These are phyloP conservation scores for Euura saliciscinereae DNA, from an alignment of 1,140 invertebrate genomes.

Conservation along the genomic window DNA sequence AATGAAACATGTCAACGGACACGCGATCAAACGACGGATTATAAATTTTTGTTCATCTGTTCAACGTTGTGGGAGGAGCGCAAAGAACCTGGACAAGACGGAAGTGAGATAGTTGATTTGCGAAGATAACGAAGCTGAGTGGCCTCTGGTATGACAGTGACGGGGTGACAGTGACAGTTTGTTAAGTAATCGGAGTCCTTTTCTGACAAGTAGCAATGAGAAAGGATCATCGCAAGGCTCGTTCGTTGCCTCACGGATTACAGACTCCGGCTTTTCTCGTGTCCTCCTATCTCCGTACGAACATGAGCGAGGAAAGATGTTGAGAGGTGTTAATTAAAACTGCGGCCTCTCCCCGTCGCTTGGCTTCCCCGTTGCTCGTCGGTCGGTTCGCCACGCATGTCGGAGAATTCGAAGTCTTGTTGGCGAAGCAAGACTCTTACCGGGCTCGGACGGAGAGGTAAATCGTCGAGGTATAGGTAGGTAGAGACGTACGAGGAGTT, in stretches of 20 bases:
- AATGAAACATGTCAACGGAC: no score
- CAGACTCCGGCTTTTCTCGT: not conserved
- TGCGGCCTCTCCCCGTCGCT: not conserved
- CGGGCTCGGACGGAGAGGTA: conserved; percentile 5
- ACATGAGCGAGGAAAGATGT: conserved; percentile 12
- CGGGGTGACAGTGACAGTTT: not conserved
- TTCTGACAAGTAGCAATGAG: conserved; percentile 12
- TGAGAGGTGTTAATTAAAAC: conserved; percentile 13
- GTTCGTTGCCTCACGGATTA: conserved; percentile 8
- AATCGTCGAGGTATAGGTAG: not conserved
- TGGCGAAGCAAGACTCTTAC: conserved; percentile 13
- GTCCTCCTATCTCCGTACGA: not conserved
- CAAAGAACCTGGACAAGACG: not conserved
- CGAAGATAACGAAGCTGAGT: not conserved
- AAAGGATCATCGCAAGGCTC: not conserved
- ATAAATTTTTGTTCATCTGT: no score
- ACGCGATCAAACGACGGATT: no score
- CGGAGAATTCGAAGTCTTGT: conserved; percentile 6
- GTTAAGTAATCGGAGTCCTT: not conserved
- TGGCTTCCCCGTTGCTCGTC: not conserved
- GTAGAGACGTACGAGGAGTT: not conserved
- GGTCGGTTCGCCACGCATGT: not conserved
- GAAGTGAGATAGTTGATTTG: conserved; percentile 1
- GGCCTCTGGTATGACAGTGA: no score
- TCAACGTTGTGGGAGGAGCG: no score